phyloP scores from a whole-genome alignment of 2,888 invertebrate species.

The Eupithecia vulgata region DNA sequence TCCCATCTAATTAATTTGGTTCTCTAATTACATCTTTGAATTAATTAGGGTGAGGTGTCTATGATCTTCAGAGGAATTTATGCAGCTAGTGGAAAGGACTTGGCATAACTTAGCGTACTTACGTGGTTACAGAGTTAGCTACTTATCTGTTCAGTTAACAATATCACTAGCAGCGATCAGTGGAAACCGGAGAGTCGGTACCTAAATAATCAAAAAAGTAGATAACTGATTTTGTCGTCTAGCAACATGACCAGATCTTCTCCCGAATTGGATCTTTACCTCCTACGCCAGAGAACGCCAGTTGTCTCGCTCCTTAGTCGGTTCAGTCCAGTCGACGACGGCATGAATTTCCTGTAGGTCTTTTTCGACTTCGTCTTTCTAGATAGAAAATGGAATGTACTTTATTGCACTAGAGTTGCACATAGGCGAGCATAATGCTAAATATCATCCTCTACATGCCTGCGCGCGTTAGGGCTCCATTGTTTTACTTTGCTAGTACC shows the following conservation, averaged over 20 bases:
- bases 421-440: no score
- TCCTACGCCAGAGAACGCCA: not conserved
- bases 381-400: no score
- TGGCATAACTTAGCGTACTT: slow-evolving; percentile 39
- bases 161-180: not conserved
- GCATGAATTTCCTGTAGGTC: not conserved
- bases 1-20: not conserved
- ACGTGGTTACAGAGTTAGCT: not conserved
- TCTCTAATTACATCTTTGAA: not conserved
- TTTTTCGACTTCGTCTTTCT: not conserved
- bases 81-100: slow-evolving; percentile 25
- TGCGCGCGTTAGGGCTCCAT: not conserved
- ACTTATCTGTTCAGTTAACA: not conserved
- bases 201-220: not conserved
- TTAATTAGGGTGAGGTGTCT: not conserved
- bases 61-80: slow-evolving; percentile 12
- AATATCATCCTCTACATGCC: no score
- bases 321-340: not conserved
- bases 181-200: not conserved
- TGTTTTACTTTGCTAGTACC: not conserved
- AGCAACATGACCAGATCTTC: not conserved
- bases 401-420: no score
- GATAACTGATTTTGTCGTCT: not conserved
- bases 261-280: not conserved
- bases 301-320: not conserved